Evolutionary conservation across 2,888 invertebrate species (phyloP).

Genomic region (Pedicia rivosa): DNA sequence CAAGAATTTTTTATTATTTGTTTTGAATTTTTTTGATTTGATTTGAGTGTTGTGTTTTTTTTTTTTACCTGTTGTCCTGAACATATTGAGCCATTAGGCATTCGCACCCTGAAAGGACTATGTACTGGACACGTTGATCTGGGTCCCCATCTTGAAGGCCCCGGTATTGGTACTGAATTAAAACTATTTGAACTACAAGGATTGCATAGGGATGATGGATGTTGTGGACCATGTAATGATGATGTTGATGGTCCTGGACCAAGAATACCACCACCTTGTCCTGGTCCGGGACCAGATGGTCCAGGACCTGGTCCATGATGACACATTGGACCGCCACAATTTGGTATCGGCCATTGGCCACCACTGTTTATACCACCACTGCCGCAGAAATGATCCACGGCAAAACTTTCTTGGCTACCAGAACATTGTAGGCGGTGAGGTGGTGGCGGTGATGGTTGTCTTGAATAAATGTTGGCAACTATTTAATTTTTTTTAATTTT

Average conservation of each 20-base stretch:
- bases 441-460: constrained; percentile 33
- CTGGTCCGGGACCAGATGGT: constrained; percentile 8
- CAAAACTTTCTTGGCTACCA: constrained; percentile 35
- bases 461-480: constrained; percentile 23
- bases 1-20: too few relatives aligned
- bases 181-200: constrained; percentile 30
- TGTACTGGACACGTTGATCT: constrained; percentile 32
- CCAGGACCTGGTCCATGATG: constrained; percentile 21
- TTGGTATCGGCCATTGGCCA: constrained; percentile 23
- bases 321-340: constrained; percentile 22
- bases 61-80: constrained; percentile 35
- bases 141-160: constrained; percentile 30
- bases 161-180: constrained; percentile 29
- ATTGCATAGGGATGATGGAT: constrained; percentile 30
- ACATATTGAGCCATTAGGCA: constrained; percentile 32
- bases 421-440: constrained; percentile 32
- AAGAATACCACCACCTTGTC: not conserved
- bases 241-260: constrained; percentile 22
- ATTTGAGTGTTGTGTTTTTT: too few relatives aligned
- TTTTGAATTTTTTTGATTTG: too few relatives aligned
- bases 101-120: constrained; percentile 32
- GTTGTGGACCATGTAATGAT: constrained; percentile 19
- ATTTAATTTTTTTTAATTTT: constrained; percentile 3
- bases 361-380: constrained; percentile 18
- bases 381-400: constrained; percentile 33